Conservation (phyloP, 2,113 vertebrate genomes). For the Pseudopodoces humilis region DNA sequence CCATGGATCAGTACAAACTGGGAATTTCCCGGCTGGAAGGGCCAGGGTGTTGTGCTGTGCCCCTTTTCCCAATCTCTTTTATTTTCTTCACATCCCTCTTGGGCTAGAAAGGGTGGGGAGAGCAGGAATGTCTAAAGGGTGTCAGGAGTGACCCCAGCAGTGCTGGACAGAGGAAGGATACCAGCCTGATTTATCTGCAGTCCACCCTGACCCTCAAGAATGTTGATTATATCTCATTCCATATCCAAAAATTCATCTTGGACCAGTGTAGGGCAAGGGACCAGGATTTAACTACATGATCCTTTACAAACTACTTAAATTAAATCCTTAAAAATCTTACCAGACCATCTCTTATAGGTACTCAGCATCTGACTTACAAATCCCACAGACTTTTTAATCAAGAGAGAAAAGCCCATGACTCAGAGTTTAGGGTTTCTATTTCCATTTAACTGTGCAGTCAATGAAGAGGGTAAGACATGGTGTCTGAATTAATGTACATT, state of each 20-base stretch:
- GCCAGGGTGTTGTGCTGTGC: neutral
- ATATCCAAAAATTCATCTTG: neutral
- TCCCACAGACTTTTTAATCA: neutral
- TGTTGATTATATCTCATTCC: neutral
- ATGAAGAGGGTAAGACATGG: neutral
- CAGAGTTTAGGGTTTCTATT: neutral
- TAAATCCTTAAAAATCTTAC: neutral
- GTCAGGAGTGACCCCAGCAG: neutral
- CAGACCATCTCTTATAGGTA: neutral
- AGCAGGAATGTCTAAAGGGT: neutral
- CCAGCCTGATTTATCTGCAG: neutral
- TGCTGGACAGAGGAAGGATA: neutral
- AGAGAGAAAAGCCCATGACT: neutral
- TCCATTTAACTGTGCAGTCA: neutral
- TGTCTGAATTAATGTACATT: neutral
- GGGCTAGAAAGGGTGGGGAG: neutral
- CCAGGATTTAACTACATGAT: neutral
- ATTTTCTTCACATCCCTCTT: neutral
- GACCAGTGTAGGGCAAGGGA: neutral
- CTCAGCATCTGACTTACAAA: neutral
- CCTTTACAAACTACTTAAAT: neutral
- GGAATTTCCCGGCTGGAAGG: neutral
- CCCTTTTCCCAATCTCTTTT: neutral
- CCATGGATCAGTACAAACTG: neutral
- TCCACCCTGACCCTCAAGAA: neutral